Evolutionary conservation across 1,140 invertebrate species (phyloP).

Genomic region (Lepidostoma basale): DNA sequence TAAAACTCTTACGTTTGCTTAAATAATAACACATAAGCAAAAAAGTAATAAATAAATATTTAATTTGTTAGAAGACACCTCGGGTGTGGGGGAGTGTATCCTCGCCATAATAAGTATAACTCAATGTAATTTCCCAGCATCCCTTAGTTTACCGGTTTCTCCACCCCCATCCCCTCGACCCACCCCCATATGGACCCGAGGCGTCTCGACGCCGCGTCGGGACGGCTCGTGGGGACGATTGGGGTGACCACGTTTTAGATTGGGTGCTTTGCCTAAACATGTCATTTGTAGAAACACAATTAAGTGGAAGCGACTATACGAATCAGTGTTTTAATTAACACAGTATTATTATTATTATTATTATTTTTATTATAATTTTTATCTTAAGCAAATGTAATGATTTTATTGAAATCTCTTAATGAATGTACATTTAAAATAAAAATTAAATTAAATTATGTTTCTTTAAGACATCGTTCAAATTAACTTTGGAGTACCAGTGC

Average conservation of each 20-base stretch:
- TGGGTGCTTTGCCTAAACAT: too few species aligned
- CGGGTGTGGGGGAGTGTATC: neutral
- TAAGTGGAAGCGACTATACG: too few species aligned
- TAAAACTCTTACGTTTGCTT: too few species aligned
- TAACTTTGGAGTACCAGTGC: too few species aligned
- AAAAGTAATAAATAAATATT: conserved; percentile 20
- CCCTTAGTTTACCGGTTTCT: conserved; percentile 30
- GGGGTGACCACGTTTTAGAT: too few species aligned
- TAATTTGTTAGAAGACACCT: conserved; percentile 10
- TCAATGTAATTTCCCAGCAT: conserved; percentile 29
- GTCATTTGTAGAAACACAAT: too few species aligned
- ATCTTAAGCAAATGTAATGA: neutral
- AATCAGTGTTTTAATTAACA: neutral
- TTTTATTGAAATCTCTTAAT: too few species aligned
- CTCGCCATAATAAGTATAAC: conserved; percentile 29
- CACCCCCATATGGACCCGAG: neutral
- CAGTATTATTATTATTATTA: too few species aligned
- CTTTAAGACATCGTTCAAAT: too few species aligned
- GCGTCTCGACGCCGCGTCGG: conserved; percentile 12
- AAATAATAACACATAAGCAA: too few species aligned
- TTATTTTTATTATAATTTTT: too few species aligned
- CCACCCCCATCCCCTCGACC: neutral
- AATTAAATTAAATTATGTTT: neutral
- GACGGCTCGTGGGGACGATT: neutral
- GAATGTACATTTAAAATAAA: neutral